Base-by-base conservation (phyloP, 2,797 vertebrate genomes). In the Megaceryle alcyon region DNA sequence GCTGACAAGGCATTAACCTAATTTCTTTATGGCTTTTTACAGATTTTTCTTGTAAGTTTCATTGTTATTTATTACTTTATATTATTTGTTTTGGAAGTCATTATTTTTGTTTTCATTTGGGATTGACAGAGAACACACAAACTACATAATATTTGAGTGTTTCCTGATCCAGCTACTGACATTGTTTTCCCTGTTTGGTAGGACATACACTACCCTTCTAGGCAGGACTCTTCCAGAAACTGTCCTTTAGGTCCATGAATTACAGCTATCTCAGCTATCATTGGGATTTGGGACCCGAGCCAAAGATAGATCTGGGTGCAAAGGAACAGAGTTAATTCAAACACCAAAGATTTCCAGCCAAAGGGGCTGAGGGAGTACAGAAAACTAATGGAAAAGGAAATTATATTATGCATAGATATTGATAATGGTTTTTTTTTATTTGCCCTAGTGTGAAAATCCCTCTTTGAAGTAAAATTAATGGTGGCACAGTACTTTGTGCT, bases 391-490 rank as follows among this genome's bases (percentile, higher is more conserved):
- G 43, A 29, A 78, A 95, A 82, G 21, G 76, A 90, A 90, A 88
- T 88, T 51, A 54, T 31, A 84, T 91, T 44, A 31, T 73, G 8
- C 15, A 31, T 17, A 82, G 65, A 39, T 73, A 60, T 51, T 59
- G 37, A 66, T 71, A 26, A 12, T 80, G 54, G 1, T n/a, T n/a
- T 77, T 78, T 10, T 64, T 64, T 43, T 68, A 20, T 83, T 89
- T 77, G 20, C 19, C 35, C 6, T 56, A 51, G 33, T 69, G 49
- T 80, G 83, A 90, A 93, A 93, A 49, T 69, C 53, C 23, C 23
- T 65, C 31, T 90, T 92, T 78, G 73, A 96, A 91, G 65, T 78
- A 94, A 95, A 96, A 93, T 92, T 54, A 86, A 16, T 29, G 37
- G 46, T 90, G 63, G 29, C 10, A 13, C 48, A 53, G 28, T 57